phyloP scores from a whole-genome alignment of 2,888 invertebrate genomes.

The Thymelicus acteon region DNA sequence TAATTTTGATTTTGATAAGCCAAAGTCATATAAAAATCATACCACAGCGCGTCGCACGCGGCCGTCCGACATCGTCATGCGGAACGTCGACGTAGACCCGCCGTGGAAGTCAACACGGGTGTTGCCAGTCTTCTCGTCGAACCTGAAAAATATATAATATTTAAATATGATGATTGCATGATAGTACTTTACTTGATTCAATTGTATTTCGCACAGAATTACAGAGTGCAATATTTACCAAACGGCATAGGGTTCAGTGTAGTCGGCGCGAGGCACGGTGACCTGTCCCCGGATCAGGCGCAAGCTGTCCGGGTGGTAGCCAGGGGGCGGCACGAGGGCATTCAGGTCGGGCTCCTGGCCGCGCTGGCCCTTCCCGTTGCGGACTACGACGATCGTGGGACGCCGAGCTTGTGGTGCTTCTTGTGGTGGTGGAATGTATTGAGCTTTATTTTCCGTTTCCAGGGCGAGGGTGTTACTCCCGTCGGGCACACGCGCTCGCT shows the following conservation, averaged over 20 bases:
- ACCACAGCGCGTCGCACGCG: slow-evolving; percentile 59
- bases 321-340: neutral
- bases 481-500: slow-evolving; percentile 46
- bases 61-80: slow-evolving; percentile 52
- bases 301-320: slow-evolving; percentile 54
- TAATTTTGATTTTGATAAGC: too few species aligned
- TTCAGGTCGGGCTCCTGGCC: neutral
- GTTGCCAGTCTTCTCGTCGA: slow-evolving; percentile 63
- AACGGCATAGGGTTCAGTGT: slow-evolving; percentile 63
- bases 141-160: slow-evolving; percentile 51
- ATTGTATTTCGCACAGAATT: too few species aligned
- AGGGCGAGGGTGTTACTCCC: slow-evolving; percentile 27
- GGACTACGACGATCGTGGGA: too few species aligned
- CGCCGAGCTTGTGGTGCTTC: neutral
- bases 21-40: slow-evolving; percentile 5
- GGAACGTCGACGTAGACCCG: slow-evolving; percentile 61
- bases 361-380: neutral
- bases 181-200: too few species aligned
- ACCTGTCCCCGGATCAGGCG: slow-evolving; percentile 58
- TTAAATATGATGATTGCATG: too few species aligned
- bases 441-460: neutral
- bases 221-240: slow-evolving; percentile 50
- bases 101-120: slow-evolving; percentile 64
- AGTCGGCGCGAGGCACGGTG: slow-evolving; percentile 63
- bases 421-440: slow-evolving; percentile 2